Conservation (phyloP, 2,888 invertebrate genomes). For the Apoda limacodes region DNA sequence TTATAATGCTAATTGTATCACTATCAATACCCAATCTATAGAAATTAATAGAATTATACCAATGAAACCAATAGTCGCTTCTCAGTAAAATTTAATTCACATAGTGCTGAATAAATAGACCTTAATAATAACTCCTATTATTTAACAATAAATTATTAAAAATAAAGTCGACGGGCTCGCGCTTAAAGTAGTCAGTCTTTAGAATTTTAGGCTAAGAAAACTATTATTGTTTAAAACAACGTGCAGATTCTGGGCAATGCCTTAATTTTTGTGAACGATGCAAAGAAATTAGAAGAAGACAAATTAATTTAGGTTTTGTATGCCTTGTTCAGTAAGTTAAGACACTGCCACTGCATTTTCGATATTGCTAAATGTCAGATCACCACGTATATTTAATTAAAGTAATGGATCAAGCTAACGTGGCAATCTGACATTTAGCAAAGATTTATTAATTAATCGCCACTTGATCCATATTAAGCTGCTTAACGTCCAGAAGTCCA, state of each 20-base stretch:
- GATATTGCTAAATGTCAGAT: conserved; percentile 60
- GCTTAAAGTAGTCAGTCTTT: conserved; percentile 49
- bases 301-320: conserved; percentile 25
- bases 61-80: too few species aligned
- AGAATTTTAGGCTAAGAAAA: conserved; percentile 25
- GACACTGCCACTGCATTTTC: conserved; percentile 39
- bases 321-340: conserved; percentile 43
- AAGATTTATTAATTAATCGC: too few species aligned
- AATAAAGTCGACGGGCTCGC: conserved; percentile 67
- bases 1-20: too few species aligned
- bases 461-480: conserved; percentile 49
- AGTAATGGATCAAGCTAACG: conserved; percentile 46
- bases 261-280: conserved; percentile 35
- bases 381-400: conserved; percentile 35
- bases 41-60: too few species aligned
- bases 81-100: conserved; percentile 29
- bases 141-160: conserved; percentile 48
- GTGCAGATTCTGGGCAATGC: conserved; percentile 29
- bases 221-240: conserved; percentile 1
- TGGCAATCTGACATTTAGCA: conserved; percentile 66
- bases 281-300: conserved; percentile 21
- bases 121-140: conserved; percentile 44
- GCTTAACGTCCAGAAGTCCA: conserved; percentile 43
- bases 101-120: conserved; percentile 62
- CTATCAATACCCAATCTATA: too few species aligned